Evolutionary conservation across 2,797 vertebrate species (phyloP), one percentile per base, ranked within the genome.

Genomic region (Myoxocephalus aenaeus): DNA sequence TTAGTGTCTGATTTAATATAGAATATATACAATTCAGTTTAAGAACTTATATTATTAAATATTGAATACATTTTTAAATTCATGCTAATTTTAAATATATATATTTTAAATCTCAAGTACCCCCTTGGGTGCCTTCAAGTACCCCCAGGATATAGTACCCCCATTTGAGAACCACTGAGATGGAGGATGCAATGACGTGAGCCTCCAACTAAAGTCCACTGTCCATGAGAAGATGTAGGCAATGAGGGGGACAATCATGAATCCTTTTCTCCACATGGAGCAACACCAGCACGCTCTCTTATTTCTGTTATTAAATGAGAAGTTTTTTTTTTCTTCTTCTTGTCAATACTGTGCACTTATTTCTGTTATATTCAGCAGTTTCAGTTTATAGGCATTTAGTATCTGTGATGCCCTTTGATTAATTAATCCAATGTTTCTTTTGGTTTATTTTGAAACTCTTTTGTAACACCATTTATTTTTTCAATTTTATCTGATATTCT

Each of bases 361-460:
- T 59, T 11, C 32, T 36, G 15, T 65, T 64, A n/a, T 56, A 32
- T 18, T 17, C 14, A 51, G 4, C n/a, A 6, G 38, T 68, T 71
- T 58, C 5, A 42, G 10, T 56, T 65, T 73, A 18, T 51, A 27
- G 44, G 18, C 66, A 58, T 79, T 42, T 50, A 56, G 7, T 29
- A 65, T 34, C n/a, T 40, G 20, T 46, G 10, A 44, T 17, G 29
- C 0, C 18, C 61, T 34, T 46, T 27, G 25, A 58, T 58, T 2
- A 40, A 32, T 17, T 9, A 38, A 66, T 72, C 10, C 5, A 51
- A 9, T 7, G 0, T 7, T 44, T 25, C 9, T 64, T 44, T 66
- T n/a, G n/a, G 50, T 51, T 22, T 13, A 32, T 12, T 4, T 58
- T 32, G 6, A 50, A 20, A 1, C 7, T 29, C 34, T 3, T 75